Conservation (phyloP, 2,888 invertebrate species). For the Uloborus plumipes region DNA sequence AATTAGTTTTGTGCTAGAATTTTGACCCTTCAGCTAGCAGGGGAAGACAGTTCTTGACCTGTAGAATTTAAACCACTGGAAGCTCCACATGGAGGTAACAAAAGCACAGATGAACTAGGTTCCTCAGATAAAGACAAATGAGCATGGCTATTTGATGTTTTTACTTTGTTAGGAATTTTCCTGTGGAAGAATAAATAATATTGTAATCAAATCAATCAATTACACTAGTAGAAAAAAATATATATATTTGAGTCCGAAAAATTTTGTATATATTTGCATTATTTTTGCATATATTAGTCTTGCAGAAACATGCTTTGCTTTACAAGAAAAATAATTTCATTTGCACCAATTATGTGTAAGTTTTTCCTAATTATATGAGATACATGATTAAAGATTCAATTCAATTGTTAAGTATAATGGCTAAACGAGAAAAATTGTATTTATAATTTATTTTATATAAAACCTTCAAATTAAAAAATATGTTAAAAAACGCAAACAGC, state of each 20-base stretch:
- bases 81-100: slow-evolving; percentile 57
- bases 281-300: too few relatives aligned
- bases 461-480: too few relatives aligned
- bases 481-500: too few relatives aligned
- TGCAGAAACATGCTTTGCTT: too few relatives aligned
- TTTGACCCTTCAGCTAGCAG: slow-evolving; percentile 57
- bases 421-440: too few relatives aligned
- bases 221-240: background rate
- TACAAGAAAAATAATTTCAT: too few relatives aligned
- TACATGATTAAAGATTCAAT: too few relatives aligned
- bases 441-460: too few relatives aligned
- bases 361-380: too few relatives aligned
- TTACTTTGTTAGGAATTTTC: slow-evolving; percentile 50
- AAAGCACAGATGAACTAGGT: slow-evolving; percentile 54
- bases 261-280: too few relatives aligned
- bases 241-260: background rate
- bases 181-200: slow-evolving; percentile 25
- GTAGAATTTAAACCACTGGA: slow-evolving; percentile 48
- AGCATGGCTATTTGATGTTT: slow-evolving; percentile 62
- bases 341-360: too few relatives aligned
- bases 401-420: too few relatives aligned
- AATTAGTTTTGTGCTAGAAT: slow-evolving; percentile 49
- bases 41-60: slow-evolving; percentile 64
- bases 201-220: background rate
- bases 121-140: slow-evolving; percentile 62